phyloP scores from a whole-genome alignment of 2,797 vertebrate genomes.

The Saguinus oedipus region DNA sequence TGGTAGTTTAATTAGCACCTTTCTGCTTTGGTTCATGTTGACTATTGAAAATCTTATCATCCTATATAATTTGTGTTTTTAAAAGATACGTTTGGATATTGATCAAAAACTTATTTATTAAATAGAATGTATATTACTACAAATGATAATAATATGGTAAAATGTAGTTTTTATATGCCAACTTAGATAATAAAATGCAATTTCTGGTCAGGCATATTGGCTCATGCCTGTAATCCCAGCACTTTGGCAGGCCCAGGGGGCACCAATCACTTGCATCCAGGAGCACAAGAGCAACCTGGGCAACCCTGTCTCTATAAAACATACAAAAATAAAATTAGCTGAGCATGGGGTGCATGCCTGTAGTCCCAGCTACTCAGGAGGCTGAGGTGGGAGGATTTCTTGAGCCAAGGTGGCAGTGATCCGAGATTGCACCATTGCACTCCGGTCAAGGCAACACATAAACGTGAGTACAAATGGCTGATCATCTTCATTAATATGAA shows the following conservation, averaged over 20 bases:
- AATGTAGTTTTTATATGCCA: neutral
- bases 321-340: neutral
- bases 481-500: neutral
- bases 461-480: neutral
- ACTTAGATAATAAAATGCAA: neutral
- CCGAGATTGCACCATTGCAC: neutral
- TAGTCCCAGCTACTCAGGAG: neutral
- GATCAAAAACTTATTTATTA: neutral
- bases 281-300: neutral
- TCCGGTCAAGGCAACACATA: neutral
- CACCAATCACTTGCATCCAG: neutral
- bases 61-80: fast-evolving
- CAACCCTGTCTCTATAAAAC: neutral
- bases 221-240: neutral
- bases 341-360: neutral
- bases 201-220: neutral
- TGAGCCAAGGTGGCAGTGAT: neutral
- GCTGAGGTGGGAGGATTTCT: neutral
- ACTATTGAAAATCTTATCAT: neutral
- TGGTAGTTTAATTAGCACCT: neutral
- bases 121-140: neutral
- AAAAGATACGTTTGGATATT: neutral
- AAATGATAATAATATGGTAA: neutral
- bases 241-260: neutral
- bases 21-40: too few species aligned